Evolutionary conservation across 2,797 vertebrate species (phyloP), one percentile per base, ranked within the genome.

Genomic region (Gambusia yucatana): DNA sequence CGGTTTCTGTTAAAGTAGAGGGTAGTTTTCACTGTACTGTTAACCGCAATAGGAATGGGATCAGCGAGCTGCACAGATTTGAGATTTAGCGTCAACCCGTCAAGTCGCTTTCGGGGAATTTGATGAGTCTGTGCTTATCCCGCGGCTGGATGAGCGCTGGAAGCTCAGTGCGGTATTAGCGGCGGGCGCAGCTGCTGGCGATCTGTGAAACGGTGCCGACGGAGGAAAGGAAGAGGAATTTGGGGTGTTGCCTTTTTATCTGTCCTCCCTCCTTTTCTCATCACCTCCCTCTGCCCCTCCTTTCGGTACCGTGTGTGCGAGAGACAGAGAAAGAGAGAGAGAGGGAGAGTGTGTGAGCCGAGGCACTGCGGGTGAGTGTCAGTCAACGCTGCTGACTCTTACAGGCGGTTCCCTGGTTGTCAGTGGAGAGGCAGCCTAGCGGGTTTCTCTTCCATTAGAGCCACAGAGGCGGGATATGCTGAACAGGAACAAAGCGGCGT

Each of bases 171-270:
- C 87, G 88, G 73, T 80, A 36, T 90, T 86, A 78, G 80, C 69
- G 77, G 83, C 80, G 86, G 82, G 75, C 92, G 91, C 94, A 96
- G 95, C 95, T 95, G 94, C 92, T 92, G 92, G 89, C 91, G 94
- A 93, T 93, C 92, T 93, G 87, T 46, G 80, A 87, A 84, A 80
- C 86, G 57, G 85, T 83, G 84, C 77, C 46, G 50, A 41, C 11
- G 17, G 55, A 61, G 73, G 8, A 59, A 73, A 87, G 91, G 89
- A 87, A 76, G 78, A 84, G 85, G 93, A 93, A 92, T 93, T 93
- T 76, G 92, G 95, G 95, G 95, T 94, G 95, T 95, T 94, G 92
- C 93, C 92, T 94, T 93, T 87, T 82, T 88, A 86, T 89, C 91
- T 89, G 82, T 77, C 92, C 82, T 91, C 72, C 87, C 86, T 86